Percentiles rank a stretch among this genome's conserved stretches.
Conservation (phyloP, 2,888 invertebrate genomes). For the Fragum whitleyi region DNA sequence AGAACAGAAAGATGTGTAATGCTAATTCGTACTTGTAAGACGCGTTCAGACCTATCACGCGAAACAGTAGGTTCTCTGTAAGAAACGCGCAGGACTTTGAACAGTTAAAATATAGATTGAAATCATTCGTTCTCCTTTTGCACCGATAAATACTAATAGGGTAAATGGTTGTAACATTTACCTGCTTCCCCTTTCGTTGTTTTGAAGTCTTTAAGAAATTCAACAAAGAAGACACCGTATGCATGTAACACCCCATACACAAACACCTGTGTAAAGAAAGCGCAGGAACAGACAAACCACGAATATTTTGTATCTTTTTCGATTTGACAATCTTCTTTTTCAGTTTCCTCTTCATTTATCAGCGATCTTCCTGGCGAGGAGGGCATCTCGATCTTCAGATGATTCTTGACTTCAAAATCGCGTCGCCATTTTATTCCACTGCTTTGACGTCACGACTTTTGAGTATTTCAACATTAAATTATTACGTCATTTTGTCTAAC, state of each 20-base stretch:
- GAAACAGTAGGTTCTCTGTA: no score
- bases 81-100: no score
- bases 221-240: constrained; percentile 80
- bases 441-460: constrained; percentile 22
- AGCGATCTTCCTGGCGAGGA: constrained; percentile 53
- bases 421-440: not conserved
- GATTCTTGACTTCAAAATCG: not conserved
- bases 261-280: constrained; percentile 74
- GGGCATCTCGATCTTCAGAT: constrained; percentile 32
- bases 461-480: constrained; percentile 2
- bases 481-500: constrained; percentile 14
- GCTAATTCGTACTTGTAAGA: no score
- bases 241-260: constrained; percentile 77
- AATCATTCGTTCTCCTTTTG: no score
- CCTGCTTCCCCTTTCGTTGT: constrained; percentile 75
- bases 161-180: constrained; percentile 56
- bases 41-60: no score
- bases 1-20: no score
- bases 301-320: constrained; percentile 74
- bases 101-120: no score
- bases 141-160: no score
- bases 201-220: constrained; percentile 74
- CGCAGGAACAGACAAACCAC: constrained; percentile 77
- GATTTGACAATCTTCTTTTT: constrained; percentile 31
- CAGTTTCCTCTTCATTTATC: constrained; percentile 44